Percentiles rank a stretch among this genome's conserved stretches.
Evolutionary conservation across 2,113 vertebrate genomes (phyloP).

Genomic region (Centropus bengalensis): DNA sequence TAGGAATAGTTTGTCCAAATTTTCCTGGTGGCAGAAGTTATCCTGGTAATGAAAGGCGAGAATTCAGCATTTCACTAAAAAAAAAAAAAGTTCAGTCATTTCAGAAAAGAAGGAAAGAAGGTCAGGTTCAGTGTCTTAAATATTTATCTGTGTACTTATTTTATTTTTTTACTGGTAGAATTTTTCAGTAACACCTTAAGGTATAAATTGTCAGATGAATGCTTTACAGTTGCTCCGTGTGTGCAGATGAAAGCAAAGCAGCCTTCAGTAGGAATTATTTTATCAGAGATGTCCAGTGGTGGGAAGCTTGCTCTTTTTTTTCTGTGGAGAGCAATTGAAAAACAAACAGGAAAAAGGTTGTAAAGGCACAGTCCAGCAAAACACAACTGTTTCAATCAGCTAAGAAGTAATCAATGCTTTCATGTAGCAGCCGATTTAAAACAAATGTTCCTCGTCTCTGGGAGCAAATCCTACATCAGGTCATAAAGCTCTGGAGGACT

Average conservation of each 20-base stretch:
- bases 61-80: not conserved
- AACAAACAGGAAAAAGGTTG: conserved; percentile 20
- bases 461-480: not conserved
- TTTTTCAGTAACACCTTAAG: not conserved
- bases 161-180: not conserved
- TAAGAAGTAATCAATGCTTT: not conserved
- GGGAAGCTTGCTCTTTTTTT: not conserved
- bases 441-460: conserved; percentile 15
- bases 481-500: not conserved
- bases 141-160: not conserved
- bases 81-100: not conserved
- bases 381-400: not conserved
- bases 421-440: not conserved
- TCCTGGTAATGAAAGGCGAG: not conserved
- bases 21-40: not conserved
- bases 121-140: not conserved
- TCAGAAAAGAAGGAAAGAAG: not conserved
- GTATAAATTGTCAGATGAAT: not conserved
- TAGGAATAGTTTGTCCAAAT: not conserved
- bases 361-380: not conserved
- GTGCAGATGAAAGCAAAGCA: not conserved
- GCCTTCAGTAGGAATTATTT: not conserved
- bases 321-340: not conserved
- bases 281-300: not conserved
- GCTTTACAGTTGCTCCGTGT: not conserved